phyloP scores from a whole-genome alignment of 2,113 vertebrate genomes.

The Equus quagga region DNA sequence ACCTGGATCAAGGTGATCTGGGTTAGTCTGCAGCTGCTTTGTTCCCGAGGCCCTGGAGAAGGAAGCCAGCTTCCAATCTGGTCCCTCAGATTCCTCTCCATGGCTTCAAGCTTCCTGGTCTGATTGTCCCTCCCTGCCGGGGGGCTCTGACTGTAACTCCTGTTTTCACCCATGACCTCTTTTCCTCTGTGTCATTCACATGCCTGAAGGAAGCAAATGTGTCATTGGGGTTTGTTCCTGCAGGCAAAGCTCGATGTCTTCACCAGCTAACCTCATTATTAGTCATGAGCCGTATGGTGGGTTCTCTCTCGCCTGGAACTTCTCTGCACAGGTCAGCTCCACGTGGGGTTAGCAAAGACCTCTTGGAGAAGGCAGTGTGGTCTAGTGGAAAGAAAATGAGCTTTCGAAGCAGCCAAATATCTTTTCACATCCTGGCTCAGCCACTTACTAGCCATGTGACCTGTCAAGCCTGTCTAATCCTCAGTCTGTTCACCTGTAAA shows the following conservation, averaged over 20 bases:
- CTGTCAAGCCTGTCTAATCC: not conserved
- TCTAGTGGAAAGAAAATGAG: not conserved
- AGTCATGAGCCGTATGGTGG: not conserved
- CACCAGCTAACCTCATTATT: not conserved
- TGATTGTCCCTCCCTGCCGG: not conserved
- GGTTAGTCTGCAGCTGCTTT: not conserved
- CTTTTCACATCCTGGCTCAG: not conserved
- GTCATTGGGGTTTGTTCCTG: not conserved
- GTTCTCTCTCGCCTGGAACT: too few relatives aligned
- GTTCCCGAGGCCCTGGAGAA: not conserved
- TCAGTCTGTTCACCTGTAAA: not conserved
- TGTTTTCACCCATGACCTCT: not conserved
- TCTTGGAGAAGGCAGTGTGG: not conserved
- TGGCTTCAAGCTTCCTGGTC: not conserved
- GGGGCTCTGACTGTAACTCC: not conserved
- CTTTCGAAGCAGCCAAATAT: not conserved
- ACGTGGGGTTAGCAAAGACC: not conserved
- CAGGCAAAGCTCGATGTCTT: not conserved
- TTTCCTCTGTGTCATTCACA: not conserved
- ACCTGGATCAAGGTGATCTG: not conserved
- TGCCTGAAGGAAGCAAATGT: not conserved
- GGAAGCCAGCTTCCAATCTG: not conserved
- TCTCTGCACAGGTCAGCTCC: not conserved
- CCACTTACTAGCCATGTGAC: not conserved
- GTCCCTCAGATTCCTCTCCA: not conserved